Base-by-base conservation (phyloP, 2,797 vertebrate genomes). In the Botia almorhae region DNA sequence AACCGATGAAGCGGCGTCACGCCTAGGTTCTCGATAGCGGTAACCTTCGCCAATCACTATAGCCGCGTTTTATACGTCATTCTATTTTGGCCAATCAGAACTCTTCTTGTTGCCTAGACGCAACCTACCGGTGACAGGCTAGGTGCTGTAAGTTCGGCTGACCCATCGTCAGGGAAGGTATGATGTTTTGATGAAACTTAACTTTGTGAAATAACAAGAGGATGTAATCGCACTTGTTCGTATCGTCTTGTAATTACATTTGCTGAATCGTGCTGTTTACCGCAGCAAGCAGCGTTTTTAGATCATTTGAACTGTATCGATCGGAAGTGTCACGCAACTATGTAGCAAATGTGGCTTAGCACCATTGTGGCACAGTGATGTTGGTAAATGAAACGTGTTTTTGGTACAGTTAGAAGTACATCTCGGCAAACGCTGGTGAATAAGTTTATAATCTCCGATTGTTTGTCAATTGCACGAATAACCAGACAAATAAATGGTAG, bases 121-220 rank as follows among this genome's bases (percentile, higher is more conserved):
- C 14, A 68, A 3, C 10, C 60, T 63, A 83, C 16, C 83, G 29
- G 33, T 50, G 63, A 67, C 63, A 16, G 12, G 11, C 46, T 26
- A 16, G 64, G 0, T 17, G 21, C 70, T 69, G 83, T 63, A 21
- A 56, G 71, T 74, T 78, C 19, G 76, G 56, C 14, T 39, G 88
- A 86, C 82, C 87, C 82, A 60, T 78, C 65, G 84, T 81, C 83
- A 85, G 83, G 83, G 70, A 82, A 92, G 92, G 92, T 91, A 91
- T 53, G 88, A 78, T 39, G 21, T 60, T 2, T 36, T 8, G 36
- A 74, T 58, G 51, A 74, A 80, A 80, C 78, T 80, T 74, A 5
- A 80, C 78, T 80, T 74, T 63, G 58, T 65, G 16, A 64, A 55
- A 72, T 72, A 79, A 55, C 8, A 1, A 7, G 14, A 8, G 1